Conservation (phyloP, 2,797 vertebrate genomes). For the Danio aesculapii region DNA sequence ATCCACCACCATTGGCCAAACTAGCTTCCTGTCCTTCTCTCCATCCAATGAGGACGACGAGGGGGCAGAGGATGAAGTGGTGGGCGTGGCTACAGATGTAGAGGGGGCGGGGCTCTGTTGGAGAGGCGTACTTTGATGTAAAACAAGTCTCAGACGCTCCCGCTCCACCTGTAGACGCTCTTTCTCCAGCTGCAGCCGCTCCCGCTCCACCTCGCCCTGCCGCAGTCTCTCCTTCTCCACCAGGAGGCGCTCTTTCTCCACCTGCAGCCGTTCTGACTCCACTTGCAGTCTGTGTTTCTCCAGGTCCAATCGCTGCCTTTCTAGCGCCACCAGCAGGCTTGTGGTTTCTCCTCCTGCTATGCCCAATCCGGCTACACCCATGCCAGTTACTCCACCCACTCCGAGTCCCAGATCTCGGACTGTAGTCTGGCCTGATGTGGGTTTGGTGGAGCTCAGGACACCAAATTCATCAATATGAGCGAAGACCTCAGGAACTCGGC, state of each 20-base stretch:
- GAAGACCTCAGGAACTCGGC: conserved; percentile 82
- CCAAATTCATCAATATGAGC: conserved; percentile 86
- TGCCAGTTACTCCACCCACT: neutral
- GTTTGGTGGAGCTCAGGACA: conserved; percentile 84
- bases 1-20: conserved; percentile 79
- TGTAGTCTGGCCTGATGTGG: conserved; percentile 52
- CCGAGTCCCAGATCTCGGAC: conserved; percentile 80
- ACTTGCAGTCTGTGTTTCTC: conserved; percentile 90
- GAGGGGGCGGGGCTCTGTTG: conserved; percentile 62
- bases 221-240: conserved; percentile 89
- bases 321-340: conserved; percentile 84
- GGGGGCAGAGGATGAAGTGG: conserved; percentile 69
- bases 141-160: conserved; percentile 76
- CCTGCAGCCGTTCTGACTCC: conserved; percentile 87
- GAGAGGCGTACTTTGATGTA: conserved; percentile 67
- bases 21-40: conserved; percentile 77
- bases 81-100: conserved; percentile 66
- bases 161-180: conserved; percentile 83
- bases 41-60: conserved; percentile 72
- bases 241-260: conserved; percentile 89
- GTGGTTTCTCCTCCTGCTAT: conserved; percentile 78
- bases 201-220: conserved; percentile 85
- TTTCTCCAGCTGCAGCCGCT: conserved; percentile 85
- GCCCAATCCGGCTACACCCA: conserved; percentile 64
- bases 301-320: conserved; percentile 91